Conservation (phyloP, 1,140 invertebrate species). For the Patella vulgata region DNA sequence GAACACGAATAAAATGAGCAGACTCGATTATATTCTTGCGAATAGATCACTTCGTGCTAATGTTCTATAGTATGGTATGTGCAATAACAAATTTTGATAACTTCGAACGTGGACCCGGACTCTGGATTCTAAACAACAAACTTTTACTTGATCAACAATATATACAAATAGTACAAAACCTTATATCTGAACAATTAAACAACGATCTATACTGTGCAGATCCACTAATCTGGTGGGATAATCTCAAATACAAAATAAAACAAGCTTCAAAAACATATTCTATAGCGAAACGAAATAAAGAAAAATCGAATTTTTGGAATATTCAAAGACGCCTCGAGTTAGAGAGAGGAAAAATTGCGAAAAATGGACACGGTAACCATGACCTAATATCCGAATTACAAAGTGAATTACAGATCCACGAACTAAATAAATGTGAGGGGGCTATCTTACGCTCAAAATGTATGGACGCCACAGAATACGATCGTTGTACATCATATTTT, state of each 20-base stretch:
- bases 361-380: too few species aligned
- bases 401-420: too few species aligned
- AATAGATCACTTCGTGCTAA: too few species aligned
- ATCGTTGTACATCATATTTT: too few species aligned
- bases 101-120: background rate
- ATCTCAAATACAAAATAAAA: conserved; percentile 14
- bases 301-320: background rate
- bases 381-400: too few species aligned
- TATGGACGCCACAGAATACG: too few species aligned
- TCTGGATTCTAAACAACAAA: conserved; percentile 7
- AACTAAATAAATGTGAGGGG: too few species aligned
- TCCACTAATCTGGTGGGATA: conserved; percentile 16
- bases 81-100: background rate
- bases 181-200: background rate
- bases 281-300: conserved; percentile 3
- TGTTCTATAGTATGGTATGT: background rate
- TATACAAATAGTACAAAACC: background rate
- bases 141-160: background rate
- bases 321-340: too few species aligned
- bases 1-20: too few species aligned
- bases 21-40: too few species aligned
- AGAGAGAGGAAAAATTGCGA: too few species aligned
- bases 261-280: background rate
- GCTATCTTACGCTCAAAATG: too few species aligned
- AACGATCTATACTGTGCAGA: background rate